Percentiles rank a stretch among this genome's conserved stretches.
Conservation (phyloP, 2,888 invertebrate genomes). For the Matsumyia berberina region DNA sequence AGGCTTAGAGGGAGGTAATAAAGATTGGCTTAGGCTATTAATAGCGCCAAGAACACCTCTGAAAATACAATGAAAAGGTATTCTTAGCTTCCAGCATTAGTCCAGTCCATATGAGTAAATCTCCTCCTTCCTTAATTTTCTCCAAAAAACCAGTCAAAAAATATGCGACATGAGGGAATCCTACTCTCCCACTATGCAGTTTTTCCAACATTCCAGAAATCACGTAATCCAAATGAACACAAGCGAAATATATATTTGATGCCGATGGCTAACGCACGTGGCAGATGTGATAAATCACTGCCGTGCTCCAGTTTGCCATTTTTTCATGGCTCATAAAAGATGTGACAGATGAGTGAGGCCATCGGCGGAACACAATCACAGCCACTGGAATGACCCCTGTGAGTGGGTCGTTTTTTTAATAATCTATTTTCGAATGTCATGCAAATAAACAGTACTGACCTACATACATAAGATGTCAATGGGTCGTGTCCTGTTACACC, state of each 20-base stretch:
- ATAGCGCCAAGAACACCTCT: too few species aligned
- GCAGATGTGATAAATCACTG: slow-evolving; percentile 19
- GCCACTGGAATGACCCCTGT: slow-evolving; percentile 1
- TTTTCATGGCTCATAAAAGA: slow-evolving; percentile 17
- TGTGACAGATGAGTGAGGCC: slow-evolving; percentile 2
- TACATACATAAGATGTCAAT: slow-evolving; percentile 21
- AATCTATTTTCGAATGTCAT: slow-evolving; percentile 16
- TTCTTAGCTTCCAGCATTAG: too few species aligned
- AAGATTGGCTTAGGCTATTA: too few species aligned
- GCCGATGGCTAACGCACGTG: slow-evolving; percentile 2
- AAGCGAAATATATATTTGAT: neutral
- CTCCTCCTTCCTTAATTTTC: too few species aligned
- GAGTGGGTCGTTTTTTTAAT: slow-evolving; percentile 34
- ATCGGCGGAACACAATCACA: neutral
- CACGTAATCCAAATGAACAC: neutral
- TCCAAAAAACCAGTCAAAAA: too few species aligned
- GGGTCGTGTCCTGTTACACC: neutral
- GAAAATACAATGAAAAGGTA: too few species aligned
- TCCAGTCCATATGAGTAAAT: too few species aligned
- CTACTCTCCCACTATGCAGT: too few species aligned
- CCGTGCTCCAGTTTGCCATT: neutral
- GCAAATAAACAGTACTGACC: slow-evolving; percentile 27
- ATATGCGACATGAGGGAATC: neutral
- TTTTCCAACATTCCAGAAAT: neutral
- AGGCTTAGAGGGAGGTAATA: too few species aligned